phyloP scores from a whole-genome alignment of 2,113 vertebrate species.

The Hypocryptadius cinnamomeus region DNA sequence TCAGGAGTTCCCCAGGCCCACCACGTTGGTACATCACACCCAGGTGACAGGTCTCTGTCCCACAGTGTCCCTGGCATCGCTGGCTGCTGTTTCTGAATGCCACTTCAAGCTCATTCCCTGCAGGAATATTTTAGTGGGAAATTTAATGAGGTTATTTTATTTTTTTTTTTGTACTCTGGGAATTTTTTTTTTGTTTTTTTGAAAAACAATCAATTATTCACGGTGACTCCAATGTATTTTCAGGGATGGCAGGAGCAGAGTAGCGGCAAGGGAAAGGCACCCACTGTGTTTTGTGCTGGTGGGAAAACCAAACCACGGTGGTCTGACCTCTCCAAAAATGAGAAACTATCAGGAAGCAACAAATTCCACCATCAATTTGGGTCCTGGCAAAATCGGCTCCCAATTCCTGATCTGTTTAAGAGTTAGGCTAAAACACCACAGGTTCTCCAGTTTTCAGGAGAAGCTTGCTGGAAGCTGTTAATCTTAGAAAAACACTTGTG shows the following conservation, averaged over 20 bases:
- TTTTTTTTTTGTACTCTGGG: not conserved
- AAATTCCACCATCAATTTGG: not conserved
- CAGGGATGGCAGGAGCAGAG: not conserved
- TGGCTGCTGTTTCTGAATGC: not conserved
- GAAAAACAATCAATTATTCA: not conserved
- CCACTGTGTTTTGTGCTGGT: not conserved
- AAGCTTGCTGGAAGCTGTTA: not conserved
- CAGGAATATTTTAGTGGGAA: not conserved
- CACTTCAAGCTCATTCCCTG: not conserved
- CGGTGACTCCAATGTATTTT: not conserved
- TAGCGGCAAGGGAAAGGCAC: not conserved
- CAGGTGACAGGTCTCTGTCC: not conserved
- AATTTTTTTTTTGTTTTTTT: not conserved
- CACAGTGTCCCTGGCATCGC: not conserved
- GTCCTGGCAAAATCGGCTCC: not conserved
- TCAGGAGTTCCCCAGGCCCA: not conserved
- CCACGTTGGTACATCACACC: not conserved
- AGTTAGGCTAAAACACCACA: not conserved
- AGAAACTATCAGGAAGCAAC: not conserved
- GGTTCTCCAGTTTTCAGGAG: not conserved
- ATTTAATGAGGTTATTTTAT: not conserved
- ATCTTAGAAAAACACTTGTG: not conserved
- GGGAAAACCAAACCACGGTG: accelerated
- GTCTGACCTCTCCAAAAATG: not conserved
- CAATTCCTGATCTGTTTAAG: not conserved